These are phyloP conservation scores for Stenolophus ochropezus DNA, from an alignment of 2,888 invertebrate species.

Conservation along the genomic window DNA sequence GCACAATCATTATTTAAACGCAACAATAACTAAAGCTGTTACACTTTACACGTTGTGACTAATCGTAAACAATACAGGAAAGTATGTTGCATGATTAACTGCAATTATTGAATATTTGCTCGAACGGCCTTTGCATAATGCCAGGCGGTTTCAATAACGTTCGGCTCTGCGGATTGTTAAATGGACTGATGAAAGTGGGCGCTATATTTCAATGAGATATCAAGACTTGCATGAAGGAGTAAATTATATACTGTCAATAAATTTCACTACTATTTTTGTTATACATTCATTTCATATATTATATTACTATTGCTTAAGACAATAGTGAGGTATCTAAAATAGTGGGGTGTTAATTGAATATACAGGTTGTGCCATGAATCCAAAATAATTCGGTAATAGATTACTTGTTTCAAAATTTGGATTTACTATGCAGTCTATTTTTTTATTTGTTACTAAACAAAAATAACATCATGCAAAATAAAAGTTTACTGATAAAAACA, in stretches of 20 bases:
- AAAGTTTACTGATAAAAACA: too few relatives aligned
- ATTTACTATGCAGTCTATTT: too few relatives aligned
- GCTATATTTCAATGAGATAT: neutral
- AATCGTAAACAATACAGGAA: conserved; percentile 21
- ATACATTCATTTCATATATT: neutral
- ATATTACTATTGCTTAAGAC: too few relatives aligned
- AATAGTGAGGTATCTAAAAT: too few relatives aligned
- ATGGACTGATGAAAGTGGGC: neutral
- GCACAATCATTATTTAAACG: conserved; percentile 38
- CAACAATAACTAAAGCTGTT: conserved; percentile 33
- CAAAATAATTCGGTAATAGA: too few relatives aligned
- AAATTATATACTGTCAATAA: neutral
- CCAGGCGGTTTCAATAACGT: conserved; percentile 1
- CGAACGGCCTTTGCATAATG: conserved; percentile 37
- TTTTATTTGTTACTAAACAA: too few relatives aligned
- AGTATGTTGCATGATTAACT: conserved; percentile 23
- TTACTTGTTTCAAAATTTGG: too few relatives aligned
- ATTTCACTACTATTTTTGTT: neutral
- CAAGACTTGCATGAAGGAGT: neutral
- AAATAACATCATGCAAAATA: too few relatives aligned
- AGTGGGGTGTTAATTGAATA: too few relatives aligned
- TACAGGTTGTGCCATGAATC: too few relatives aligned
- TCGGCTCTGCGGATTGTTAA: neutral
- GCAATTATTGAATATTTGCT: conserved; percentile 40
- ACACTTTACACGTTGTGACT: conserved; percentile 25